Evolutionary conservation across 2,113 vertebrate genomes (phyloP).

Genomic region (Protobothrops mucrosquamatus): DNA sequence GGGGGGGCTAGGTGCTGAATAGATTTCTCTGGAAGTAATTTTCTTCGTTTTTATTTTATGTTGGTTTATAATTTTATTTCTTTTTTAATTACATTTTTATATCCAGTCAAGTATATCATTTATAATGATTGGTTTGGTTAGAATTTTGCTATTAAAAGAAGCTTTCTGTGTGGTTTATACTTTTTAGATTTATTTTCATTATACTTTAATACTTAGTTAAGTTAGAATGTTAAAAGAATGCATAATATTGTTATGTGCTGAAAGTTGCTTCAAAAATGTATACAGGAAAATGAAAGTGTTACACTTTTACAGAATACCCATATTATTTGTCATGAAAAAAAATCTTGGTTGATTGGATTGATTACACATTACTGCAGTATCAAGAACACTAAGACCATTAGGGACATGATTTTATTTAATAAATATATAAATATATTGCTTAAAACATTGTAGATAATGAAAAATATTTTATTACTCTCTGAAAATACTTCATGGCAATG

Average conservation of each 20-base stretch:
- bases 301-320: not conserved
- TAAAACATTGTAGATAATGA: not conserved
- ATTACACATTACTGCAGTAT: not conserved
- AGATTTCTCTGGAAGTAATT: not conserved
- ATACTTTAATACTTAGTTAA: not conserved
- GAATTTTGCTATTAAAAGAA: not conserved
- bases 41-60: not conserved
- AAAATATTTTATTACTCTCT: not conserved
- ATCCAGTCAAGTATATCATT: not conserved
- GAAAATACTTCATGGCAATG: not conserved
- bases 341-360: not conserved
- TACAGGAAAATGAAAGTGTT: not conserved
- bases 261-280: not conserved
- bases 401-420: not conserved
- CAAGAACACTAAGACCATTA: not conserved
- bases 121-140: not conserved
- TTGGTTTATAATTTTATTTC: not conserved
- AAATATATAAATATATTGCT: not conserved
- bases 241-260: not conserved
- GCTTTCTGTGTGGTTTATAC: not conserved
- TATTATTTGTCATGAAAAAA: not conserved
- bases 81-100: not conserved
- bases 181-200: not conserved
- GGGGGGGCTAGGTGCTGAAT: not conserved
- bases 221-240: not conserved